Evolutionary conservation across 2,113 vertebrate genomes (phyloP), one percentile per base, ranked within the genome.

Genomic region (Verasper variegatus): DNA sequence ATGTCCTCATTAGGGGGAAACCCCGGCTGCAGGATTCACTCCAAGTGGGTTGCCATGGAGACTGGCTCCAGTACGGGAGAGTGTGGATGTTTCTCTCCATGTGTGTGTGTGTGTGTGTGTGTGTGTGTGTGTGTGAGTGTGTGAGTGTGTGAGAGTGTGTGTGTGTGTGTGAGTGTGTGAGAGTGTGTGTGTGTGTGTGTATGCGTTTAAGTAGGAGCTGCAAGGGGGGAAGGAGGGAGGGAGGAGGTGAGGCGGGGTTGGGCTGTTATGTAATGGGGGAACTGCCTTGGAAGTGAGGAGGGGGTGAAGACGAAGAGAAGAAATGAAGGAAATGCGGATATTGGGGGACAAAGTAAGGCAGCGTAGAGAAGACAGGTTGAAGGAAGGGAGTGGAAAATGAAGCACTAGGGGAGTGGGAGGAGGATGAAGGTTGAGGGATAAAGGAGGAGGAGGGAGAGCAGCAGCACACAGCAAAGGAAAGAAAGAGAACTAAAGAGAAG

Each of bases 1-100:
- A 95, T 91, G 92, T 92, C 91, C 92, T 91, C 77, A 89, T 86
- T 82, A 87, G 92, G 91, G 94, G 93, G 92, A 93, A 94, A 90
- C 89, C 94, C 94, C 91, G 83, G 84, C 87, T 91, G 91, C 92
- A 93, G 92, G 93, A 94, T 93, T 93, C 91, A 91, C 93, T 94
- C 85, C 57, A 49, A 83, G 80, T 86, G 81, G 42, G 94, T 95
- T 95, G 86, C 93, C 85, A 94, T 94, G 92, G 94, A 94, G 92
- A 95, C 94, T 92, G 89, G 90, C 89, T 94, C 85, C 85, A 20
- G 82, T 90, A 88, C 81, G 80, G 78, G 84, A 90, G 90, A 89
- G 87, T 88, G 64, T 72, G 70, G 56, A 45, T 80, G 82, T 56
- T 17, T 73, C 1, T 71, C 20, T 70, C 49, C 37, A 56, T 47